Evolutionary conservation across 1,140 invertebrate species (phyloP).

Genomic region (Tetramorium parvispinum): DNA sequence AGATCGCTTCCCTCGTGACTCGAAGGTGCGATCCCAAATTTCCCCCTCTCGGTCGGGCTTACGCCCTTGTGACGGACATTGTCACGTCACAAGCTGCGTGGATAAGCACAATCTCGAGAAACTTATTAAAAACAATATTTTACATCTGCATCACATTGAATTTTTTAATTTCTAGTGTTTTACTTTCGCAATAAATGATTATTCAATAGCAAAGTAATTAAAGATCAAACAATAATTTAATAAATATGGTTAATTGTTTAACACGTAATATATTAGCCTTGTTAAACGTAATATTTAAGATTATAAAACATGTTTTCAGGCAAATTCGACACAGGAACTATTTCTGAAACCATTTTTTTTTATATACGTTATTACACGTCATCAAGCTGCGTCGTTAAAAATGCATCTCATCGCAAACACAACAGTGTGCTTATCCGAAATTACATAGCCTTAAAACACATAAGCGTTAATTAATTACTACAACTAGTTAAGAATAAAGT

Average conservation of each 20-base stretch:
- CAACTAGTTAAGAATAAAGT: neutral
- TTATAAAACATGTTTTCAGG: neutral
- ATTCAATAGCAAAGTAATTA: conserved; percentile 11
- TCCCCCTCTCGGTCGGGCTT: no score
- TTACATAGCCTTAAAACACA: conserved; percentile 2
- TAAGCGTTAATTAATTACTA: neutral
- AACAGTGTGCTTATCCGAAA: neutral
- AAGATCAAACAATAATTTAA: conserved; percentile 10
- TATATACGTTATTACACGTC: neutral
- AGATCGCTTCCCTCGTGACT: no score
- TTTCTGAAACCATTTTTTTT: neutral
- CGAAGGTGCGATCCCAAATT: no score
- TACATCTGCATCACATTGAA: neutral
- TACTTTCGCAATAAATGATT: neutral
- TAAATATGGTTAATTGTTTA: conserved; percentile 1
- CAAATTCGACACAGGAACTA: neutral
- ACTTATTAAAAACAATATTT: conserved; percentile 1
- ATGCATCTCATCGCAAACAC: neutral
- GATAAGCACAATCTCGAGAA: neutral
- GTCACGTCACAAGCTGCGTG: no score
- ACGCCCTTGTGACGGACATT: no score
- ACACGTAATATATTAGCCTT: neutral
- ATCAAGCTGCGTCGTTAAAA: neutral
- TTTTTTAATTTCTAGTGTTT: neutral
- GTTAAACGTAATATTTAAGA: neutral